These are phyloP conservation scores for Scopus umbretta DNA, from an alignment of 2,113 vertebrate species.

Conservation along the genomic window DNA sequence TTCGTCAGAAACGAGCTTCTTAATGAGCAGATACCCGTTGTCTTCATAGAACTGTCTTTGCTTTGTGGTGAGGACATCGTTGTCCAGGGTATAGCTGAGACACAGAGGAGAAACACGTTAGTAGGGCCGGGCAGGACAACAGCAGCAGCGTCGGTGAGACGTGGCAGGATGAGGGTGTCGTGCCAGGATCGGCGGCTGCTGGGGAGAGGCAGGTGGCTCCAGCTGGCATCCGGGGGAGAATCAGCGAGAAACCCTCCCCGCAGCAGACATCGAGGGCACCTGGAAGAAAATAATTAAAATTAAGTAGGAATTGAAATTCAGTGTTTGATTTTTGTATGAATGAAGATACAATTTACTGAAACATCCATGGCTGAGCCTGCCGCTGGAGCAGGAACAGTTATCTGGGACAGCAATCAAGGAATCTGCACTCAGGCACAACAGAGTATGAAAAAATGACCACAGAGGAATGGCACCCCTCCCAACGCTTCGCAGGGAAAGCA, in stretches of 20 bases:
- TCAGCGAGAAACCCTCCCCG: neutral
- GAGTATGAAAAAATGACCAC: too few relatives aligned
- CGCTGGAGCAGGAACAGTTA: conserved; percentile 43
- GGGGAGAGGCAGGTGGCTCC: neutral
- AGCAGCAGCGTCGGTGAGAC: fast-evolving
- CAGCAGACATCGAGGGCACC: neutral
- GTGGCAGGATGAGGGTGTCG: neutral
- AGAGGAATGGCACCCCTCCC: neutral
- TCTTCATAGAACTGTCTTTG: conserved; percentile 88
- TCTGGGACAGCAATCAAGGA: conserved; percentile 56
- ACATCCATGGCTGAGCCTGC: neutral
- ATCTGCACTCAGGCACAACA: neutral
- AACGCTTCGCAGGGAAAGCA: neutral
- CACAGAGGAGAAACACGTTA: neutral
- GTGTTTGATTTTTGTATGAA: neutral
- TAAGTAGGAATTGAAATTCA: neutral
- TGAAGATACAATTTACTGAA: conserved; percentile 26
- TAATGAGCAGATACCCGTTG: conserved; percentile 89
- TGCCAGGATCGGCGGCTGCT: neutral
- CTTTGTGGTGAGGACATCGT: conserved; percentile 73
- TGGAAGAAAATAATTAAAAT: neutral
- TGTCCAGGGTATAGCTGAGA: conserved; percentile 82
- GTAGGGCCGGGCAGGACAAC: neutral
- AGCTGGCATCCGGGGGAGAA: neutral
- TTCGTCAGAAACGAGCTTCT: conserved; percentile 79